A percentile compares a stretch with the other conserved stretches of the same genome.
These are phyloP conservation scores for Enteromius radiatus DNA, from an alignment of 2,797 vertebrate genomes.

Conservation along the genomic window DNA sequence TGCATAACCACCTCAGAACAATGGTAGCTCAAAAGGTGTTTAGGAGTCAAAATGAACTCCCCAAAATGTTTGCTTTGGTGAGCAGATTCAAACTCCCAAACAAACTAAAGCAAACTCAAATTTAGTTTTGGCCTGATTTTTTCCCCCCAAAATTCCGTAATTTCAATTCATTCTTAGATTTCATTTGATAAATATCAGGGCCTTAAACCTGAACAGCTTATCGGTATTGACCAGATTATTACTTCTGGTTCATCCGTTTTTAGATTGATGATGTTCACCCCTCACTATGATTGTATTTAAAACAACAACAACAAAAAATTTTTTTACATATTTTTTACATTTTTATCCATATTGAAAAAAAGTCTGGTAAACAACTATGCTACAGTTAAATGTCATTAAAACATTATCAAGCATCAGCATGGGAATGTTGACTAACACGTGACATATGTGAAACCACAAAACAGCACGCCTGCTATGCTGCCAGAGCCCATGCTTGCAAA, in stretches of 20 bases:
- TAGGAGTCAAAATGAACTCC: too few species aligned
- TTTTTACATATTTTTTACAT: not conserved
- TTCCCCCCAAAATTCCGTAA: too few species aligned
- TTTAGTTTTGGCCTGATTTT: too few species aligned
- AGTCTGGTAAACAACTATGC: not conserved
- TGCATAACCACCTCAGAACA: too few species aligned
- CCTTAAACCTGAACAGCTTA: not conserved
- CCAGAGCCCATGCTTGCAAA: not conserved
- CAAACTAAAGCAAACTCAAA: too few species aligned
- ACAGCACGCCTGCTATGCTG: not conserved
- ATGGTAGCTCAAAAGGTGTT: too few species aligned
- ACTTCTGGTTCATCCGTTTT: not conserved
- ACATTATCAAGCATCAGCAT: not conserved
- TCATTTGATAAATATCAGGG: too few species aligned
- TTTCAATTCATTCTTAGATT: too few species aligned
- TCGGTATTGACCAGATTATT: not conserved
- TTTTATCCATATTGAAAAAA: not conserved
- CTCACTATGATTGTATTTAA: not conserved
- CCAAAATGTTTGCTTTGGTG: too few species aligned
- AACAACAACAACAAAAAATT: not conserved
- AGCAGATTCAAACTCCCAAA: too few species aligned
- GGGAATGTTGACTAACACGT: not conserved
- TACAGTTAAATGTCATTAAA: conserved; percentile 8
- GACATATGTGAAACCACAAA: not conserved
- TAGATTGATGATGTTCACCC: not conserved